Percentiles rank a stretch among this genome's conserved stretches.
phyloP scores from a whole-genome alignment of 1,140 invertebrate genomes.

The Ceratina japonica region DNA sequence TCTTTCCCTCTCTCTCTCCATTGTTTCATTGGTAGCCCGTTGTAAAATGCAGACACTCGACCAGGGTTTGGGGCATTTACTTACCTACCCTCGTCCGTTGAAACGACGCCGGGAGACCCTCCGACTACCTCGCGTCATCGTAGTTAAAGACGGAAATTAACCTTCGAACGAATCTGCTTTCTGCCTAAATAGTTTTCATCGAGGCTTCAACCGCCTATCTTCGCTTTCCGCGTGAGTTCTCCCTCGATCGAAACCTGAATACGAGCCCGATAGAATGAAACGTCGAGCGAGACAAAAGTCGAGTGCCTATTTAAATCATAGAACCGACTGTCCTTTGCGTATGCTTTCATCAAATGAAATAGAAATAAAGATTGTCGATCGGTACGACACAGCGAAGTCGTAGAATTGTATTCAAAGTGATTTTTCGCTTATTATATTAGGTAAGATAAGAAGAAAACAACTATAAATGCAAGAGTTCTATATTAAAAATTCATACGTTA shows the following conservation, averaged over 20 bases:
- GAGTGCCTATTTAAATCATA: not conserved
- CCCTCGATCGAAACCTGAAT: constrained; percentile 23
- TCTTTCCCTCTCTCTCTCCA: not conserved
- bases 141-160: constrained; percentile 56
- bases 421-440: too few relatives aligned
- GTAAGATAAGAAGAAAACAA: too few relatives aligned
- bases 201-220: constrained; percentile 42
- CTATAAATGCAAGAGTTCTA: too few relatives aligned
- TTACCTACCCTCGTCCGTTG: not conserved
- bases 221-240: constrained; percentile 51
- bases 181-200: constrained; percentile 54
- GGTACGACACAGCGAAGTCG: too few relatives aligned
- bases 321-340: not conserved
- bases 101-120: constrained; percentile 17
- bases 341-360: not conserved
- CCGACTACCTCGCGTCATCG: not conserved
- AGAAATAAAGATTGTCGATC: not conserved
- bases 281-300: not conserved
- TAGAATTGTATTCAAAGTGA: too few relatives aligned
- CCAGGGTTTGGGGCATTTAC: too few relatives aligned
- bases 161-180: constrained; percentile 53
- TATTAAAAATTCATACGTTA: too few relatives aligned
- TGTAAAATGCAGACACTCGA: not conserved
- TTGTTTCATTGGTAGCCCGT: not conserved
- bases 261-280: constrained; percentile 9